Conservation (phyloP, 2,797 vertebrate genomes). For the Sebastes melanostomus region DNA sequence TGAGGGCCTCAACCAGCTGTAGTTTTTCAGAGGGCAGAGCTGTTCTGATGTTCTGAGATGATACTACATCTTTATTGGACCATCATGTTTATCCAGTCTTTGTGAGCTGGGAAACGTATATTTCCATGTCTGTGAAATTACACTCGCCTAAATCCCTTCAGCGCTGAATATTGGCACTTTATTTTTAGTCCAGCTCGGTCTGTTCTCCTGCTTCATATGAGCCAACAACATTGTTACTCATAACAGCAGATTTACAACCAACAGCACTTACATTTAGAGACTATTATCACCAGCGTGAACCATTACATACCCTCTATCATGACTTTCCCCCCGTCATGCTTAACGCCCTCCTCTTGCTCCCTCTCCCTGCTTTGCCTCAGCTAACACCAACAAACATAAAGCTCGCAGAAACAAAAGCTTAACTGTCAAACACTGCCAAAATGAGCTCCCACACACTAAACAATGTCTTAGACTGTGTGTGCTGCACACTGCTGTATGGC, state of each 20-base stretch:
- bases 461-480: constrained; percentile 68
- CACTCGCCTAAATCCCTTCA: not conserved
- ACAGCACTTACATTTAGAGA: constrained; percentile 14
- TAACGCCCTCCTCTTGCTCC: constrained; percentile 39
- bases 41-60: constrained; percentile 32
- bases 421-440: constrained; percentile 74
- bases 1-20: constrained; percentile 62
- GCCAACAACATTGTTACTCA: not conserved
- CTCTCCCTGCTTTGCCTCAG: constrained; percentile 57
- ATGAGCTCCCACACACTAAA: constrained; percentile 76
- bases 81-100: constrained; percentile 23
- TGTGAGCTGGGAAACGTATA: constrained; percentile 12
- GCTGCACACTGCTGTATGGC: constrained; percentile 54
- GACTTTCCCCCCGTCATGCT: constrained; percentile 36
- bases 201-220: constrained; percentile 3
- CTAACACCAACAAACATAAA: constrained; percentile 65
- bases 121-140: constrained; percentile 21
- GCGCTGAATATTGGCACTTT: constrained; percentile 31
- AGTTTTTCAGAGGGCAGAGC: constrained; percentile 33
- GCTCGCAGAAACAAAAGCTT: constrained; percentile 64
- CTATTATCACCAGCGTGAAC: constrained; percentile 23
- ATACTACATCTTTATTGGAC: constrained; percentile 26
- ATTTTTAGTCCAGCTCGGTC: constrained; percentile 16
- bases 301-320: constrained; percentile 34
- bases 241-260: constrained; percentile 23